Percentiles rank a stretch among this genome's conserved stretches.
These are phyloP conservation scores for Plestiodon gilberti DNA, from an alignment of 2,113 vertebrate genomes.

Conservation along the genomic window DNA sequence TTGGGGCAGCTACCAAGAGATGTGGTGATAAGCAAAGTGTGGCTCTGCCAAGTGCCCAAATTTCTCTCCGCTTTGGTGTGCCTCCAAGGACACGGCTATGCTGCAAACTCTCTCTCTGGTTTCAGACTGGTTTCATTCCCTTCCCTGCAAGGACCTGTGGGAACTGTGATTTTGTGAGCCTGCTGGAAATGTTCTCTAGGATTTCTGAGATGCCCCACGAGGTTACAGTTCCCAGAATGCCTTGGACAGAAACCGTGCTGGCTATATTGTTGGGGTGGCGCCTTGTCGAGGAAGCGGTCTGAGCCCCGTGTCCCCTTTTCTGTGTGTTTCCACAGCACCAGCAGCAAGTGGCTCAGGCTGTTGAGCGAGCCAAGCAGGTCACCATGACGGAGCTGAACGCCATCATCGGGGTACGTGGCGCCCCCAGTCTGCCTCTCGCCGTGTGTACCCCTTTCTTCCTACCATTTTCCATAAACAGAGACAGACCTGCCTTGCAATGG, in stretches of 20 bases:
- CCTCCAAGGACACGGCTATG: not conserved
- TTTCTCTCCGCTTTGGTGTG: not conserved
- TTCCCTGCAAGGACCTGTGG: not conserved
- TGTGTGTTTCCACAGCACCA: slow-evolving; percentile 83
- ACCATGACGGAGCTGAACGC: slow-evolving; percentile 99
- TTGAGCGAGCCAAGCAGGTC: slow-evolving; percentile 98
- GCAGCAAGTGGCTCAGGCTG: slow-evolving; percentile 97
- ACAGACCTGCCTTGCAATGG: slow-evolving; percentile 72
- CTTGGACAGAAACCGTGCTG: not conserved
- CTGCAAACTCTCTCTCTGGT: not conserved
- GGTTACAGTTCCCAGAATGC: not conserved
- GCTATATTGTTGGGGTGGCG: no score
- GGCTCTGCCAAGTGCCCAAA: not conserved
- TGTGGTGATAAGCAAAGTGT: not conserved
- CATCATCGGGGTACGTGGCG: slow-evolving; percentile 99
- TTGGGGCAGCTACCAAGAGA: not conserved
- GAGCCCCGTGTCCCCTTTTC: not conserved
- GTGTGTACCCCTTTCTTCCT: slow-evolving; percentile 97
- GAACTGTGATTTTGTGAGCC: not conserved
- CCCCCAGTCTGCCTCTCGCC: slow-evolving; percentile 98
- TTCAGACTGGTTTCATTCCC: not conserved
- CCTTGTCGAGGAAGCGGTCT: no score
- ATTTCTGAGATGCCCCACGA: no score
- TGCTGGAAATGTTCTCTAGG: not conserved
- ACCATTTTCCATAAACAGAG: slow-evolving; percentile 80